Conservation (phyloP, 2,797 vertebrate species). For the Rhabdophis nuchalis region DNA sequence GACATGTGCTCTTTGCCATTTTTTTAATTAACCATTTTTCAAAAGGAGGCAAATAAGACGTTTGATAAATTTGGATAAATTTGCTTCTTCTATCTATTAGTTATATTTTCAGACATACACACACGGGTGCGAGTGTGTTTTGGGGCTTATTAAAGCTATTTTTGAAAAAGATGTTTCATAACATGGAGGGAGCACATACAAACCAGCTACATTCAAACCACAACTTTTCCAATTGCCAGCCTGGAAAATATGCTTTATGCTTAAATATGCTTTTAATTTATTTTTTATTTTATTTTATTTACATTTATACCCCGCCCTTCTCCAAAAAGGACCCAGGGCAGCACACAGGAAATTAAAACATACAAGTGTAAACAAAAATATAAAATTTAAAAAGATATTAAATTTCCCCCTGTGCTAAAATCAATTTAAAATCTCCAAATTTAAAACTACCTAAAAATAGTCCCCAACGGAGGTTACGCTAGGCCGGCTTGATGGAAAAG, state of each 20-base stretch:
- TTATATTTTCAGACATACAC: neutral
- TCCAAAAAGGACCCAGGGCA: no score
- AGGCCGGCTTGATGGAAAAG: no score
- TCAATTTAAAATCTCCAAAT: no score
- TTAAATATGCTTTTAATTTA: neutral
- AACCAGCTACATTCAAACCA: neutral
- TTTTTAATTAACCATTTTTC: neutral
- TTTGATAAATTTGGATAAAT: neutral
- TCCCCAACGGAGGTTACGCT: no score
- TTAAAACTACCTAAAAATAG: no score
- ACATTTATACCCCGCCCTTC: no score
- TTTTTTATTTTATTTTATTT: no score
- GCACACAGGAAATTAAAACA: no score
- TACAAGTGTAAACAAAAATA: no score
- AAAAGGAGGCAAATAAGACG: neutral
- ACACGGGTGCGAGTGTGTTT: neutral
- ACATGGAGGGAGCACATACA: neutral
- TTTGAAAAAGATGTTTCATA: neutral
- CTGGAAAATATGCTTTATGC: neutral
- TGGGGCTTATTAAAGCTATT: neutral
- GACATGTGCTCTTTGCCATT: neutral
- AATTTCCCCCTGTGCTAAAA: no score
- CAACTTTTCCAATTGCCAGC: neutral
- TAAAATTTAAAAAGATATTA: no score
- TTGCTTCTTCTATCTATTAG: neutral